These are phyloP conservation scores for Cercopithecus petaurista DNA, from an alignment of 2,797 vertebrate genomes.

Conservation along the genomic window DNA sequence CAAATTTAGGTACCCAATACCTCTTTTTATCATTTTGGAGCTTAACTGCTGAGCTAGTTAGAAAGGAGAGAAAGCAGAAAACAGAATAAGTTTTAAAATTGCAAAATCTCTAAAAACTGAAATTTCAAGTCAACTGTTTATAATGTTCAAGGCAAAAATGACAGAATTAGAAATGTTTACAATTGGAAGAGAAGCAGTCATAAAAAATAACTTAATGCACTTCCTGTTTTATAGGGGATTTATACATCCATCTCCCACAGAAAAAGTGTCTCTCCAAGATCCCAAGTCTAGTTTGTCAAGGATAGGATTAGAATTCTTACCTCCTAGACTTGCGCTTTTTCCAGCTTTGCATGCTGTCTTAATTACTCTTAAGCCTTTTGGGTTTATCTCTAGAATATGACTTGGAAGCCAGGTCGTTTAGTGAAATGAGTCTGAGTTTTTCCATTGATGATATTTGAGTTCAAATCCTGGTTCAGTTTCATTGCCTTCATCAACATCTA, in stretches of 20 bases:
- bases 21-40: neutral
- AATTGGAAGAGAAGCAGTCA: neutral
- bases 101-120: neutral
- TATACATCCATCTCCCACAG: neutral
- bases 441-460: neutral
- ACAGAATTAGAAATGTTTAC: slow-evolving; percentile 11
- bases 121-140: neutral
- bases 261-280: neutral
- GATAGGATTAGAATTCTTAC: neutral
- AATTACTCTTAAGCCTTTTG: neutral
- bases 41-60: neutral
- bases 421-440: neutral
- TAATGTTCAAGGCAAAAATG: slow-evolving; percentile 22
- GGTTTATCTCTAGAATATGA: neutral
- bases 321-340: neutral
- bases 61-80: neutral
- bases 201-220: neutral
- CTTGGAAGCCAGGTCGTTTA: neutral
- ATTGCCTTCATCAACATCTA: neutral
- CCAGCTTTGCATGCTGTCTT: neutral
- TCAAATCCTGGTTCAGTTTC: neutral
- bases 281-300: neutral
- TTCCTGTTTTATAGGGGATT: neutral
- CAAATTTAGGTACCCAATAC: neutral
- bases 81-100: neutral